phyloP scores from a whole-genome alignment of 2,113 vertebrate genomes.

The Panthera leo region DNA sequence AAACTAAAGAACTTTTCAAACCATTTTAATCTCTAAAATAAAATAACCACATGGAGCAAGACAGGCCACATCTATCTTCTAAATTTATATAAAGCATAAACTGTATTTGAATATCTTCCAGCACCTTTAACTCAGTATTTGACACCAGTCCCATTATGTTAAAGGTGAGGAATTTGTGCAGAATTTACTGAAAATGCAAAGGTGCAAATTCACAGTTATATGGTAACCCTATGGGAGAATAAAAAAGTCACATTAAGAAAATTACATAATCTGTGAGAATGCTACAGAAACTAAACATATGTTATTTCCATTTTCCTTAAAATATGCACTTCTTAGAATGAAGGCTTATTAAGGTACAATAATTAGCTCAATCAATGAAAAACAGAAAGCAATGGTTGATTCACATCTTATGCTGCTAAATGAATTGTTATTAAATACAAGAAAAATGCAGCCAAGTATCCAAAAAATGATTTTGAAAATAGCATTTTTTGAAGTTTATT shows the following conservation, averaged over 20 bases:
- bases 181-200: neutral
- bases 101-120: neutral
- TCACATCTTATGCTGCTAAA: neutral
- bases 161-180: neutral
- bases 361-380: neutral
- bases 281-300: neutral
- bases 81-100: neutral
- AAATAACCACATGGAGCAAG: neutral
- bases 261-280: neutral
- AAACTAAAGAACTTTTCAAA: constrained; percentile 29
- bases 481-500: too few relatives aligned
- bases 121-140: neutral
- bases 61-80: neutral
- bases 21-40: neutral
- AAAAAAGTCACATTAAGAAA: neutral
- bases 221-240: neutral
- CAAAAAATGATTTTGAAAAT: neutral
- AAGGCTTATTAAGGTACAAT: neutral
- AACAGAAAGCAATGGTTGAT: neutral
- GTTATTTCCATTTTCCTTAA: neutral
- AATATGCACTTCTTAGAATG: neutral
- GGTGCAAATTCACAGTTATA: neutral
- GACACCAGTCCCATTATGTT: neutral
- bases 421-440: neutral
- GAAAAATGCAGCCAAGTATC: neutral